Conservation (phyloP, 2,113 vertebrate genomes). For the Sterna hirundo region DNA sequence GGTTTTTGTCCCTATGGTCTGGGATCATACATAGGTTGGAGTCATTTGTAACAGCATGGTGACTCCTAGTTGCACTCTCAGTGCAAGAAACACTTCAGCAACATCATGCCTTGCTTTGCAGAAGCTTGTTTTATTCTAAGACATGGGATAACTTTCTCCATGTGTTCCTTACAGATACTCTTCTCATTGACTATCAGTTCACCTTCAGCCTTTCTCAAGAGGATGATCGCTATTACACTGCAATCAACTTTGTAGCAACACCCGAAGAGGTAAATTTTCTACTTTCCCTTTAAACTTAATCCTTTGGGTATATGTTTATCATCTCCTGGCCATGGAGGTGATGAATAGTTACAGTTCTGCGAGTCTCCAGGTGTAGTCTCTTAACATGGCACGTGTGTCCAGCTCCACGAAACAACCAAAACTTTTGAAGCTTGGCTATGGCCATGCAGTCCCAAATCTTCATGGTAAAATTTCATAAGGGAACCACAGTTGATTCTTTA, state of each 20-base stretch:
- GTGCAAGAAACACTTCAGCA: background rate
- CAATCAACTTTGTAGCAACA: slow-evolving; percentile 98
- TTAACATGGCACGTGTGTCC: accelerated
- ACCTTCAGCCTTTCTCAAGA: slow-evolving; percentile 99
- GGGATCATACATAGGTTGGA: background rate
- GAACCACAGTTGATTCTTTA: background rate
- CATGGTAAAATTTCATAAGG: background rate
- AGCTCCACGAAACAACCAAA: background rate
- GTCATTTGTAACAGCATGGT: background rate
- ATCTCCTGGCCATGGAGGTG: background rate
- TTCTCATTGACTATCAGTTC: slow-evolving; percentile 99
- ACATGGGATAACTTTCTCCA: background rate
- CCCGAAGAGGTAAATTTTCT: slow-evolving; percentile 88
- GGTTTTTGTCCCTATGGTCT: background rate
- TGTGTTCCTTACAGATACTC: slow-evolving; percentile 81
- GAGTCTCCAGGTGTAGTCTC: background rate
- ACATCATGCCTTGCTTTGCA: background rate
- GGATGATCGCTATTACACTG: slow-evolving; percentile 96
- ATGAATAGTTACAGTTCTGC: background rate
- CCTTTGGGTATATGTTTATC: background rate
- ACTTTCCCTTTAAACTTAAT: background rate
- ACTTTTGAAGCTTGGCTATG: background rate
- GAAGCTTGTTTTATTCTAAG: background rate
- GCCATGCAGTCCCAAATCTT: background rate
- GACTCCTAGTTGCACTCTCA: background rate